phyloP scores from a whole-genome alignment of 2,888 invertebrate species.

The Synergus japonicus region DNA sequence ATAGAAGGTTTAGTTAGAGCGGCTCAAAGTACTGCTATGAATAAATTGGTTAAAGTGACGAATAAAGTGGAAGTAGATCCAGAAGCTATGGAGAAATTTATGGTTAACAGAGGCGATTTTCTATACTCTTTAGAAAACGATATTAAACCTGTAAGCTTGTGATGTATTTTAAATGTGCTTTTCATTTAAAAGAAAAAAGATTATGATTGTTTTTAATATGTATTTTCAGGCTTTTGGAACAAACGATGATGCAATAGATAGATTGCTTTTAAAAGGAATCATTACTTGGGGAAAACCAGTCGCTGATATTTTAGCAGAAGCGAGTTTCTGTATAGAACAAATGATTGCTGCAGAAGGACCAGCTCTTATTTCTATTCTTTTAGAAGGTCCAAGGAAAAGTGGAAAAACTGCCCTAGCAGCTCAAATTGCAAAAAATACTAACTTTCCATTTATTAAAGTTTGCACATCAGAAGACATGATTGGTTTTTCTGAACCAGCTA shows the following conservation, averaged over 20 bases:
- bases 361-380: conserved; percentile 91
- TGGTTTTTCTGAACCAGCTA: conserved; percentile 96
- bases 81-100: conserved; percentile 84
- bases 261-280: conserved; percentile 91
- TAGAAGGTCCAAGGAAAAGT: conserved; percentile 97
- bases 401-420: conserved; percentile 99
- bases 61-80: conserved; percentile 84
- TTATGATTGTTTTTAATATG: neutral
- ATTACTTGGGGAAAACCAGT: conserved; percentile 96
- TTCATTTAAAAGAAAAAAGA: neutral
- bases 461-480: conserved; percentile 99
- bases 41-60: conserved; percentile 84
- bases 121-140: conserved; percentile 85
- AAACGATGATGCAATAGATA: conserved; percentile 92
- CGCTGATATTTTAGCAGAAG: conserved; percentile 92
- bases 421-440: conserved; percentile 96
- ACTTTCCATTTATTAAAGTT: conserved; percentile 98
- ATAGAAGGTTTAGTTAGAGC: conserved; percentile 86
- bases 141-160: conserved; percentile 70
- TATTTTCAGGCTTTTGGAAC: conserved; percentile 93
- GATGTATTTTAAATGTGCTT: neutral
- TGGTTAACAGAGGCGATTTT: conserved; percentile 82
- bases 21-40: conserved; percentile 88
- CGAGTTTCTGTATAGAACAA: conserved; percentile 93
- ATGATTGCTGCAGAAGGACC: conserved; percentile 87